Percentiles rank a stretch among this genome's conserved stretches.
Conservation (phyloP, 2,888 invertebrate species). For the Tyria jacobaeae region DNA sequence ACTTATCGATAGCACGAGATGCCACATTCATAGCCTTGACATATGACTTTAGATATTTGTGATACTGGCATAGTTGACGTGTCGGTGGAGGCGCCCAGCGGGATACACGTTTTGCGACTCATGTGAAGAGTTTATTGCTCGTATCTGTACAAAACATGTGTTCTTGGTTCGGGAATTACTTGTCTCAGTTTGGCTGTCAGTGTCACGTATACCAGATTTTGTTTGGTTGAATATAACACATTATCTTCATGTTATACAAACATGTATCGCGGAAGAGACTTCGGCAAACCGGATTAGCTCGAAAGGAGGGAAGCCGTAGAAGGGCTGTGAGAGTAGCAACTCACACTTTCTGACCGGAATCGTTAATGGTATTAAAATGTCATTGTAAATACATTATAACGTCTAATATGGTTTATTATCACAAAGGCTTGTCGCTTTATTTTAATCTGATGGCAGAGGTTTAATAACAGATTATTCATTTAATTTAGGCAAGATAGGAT, state of each 20-base stretch:
- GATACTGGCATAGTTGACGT: constrained; percentile 20
- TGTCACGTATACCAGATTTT: neutral
- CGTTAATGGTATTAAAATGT: constrained; percentile 31
- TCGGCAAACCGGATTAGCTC: constrained; percentile 57
- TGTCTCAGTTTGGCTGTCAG: constrained; percentile 15
- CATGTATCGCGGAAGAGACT: constrained; percentile 23
- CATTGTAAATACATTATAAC: neutral
- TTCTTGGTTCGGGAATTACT: constrained; percentile 32
- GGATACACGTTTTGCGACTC: constrained; percentile 34
- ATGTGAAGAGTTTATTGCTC: constrained; percentile 15
- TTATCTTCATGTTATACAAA: constrained; percentile 1
- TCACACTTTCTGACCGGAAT: constrained; percentile 29
- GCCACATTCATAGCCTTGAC: constrained; percentile 28
- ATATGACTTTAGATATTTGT: constrained; percentile 23
- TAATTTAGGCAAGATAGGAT: no score
- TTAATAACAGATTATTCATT: neutral
- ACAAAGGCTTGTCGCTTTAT: neutral
- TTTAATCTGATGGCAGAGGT: neutral
- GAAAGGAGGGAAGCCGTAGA: constrained; percentile 56
- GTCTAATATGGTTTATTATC: neutral
- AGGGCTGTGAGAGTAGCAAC: constrained; percentile 17
- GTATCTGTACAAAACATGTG: constrained; percentile 42
- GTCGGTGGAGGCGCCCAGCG: constrained; percentile 8
- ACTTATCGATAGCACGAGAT: constrained; percentile 45
- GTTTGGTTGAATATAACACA: neutral